phyloP scores from a whole-genome alignment of 1,140 invertebrate genomes.

The Yoshiicerus persimilis region DNA sequence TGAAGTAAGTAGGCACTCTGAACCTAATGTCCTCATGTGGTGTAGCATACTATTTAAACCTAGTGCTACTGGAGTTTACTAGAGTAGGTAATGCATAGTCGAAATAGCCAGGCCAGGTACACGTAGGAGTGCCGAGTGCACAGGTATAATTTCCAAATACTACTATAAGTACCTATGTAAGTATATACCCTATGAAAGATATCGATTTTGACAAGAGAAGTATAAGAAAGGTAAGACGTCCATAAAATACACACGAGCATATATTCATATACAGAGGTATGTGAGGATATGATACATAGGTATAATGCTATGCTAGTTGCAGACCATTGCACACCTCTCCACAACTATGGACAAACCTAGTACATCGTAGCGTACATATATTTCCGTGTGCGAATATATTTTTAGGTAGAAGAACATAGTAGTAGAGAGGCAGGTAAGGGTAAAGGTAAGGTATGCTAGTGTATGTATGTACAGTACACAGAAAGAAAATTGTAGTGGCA shows the following conservation, averaged over 20 bases:
- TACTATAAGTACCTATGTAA: neutral
- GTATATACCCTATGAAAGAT: neutral
- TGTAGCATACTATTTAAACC: neutral
- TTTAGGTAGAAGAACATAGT: neutral
- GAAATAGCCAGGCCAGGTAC: neutral
- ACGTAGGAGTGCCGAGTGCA: neutral
- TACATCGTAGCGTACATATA: no score
- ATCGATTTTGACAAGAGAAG: conserved; percentile 5
- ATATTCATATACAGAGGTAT: neutral
- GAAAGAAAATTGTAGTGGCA: neutral
- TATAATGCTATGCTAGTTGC: neutral
- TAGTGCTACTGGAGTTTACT: neutral
- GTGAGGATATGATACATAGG: neutral
- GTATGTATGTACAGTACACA: neutral
- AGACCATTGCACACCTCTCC: neutral
- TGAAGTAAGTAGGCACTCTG: neutral
- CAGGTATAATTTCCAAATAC: neutral
- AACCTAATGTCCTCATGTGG: neutral
- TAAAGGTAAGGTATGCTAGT: neutral
- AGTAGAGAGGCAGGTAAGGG: no score
- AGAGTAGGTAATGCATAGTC: neutral
- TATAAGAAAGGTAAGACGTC: neutral
- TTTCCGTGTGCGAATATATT: neutral
- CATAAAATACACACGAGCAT: neutral
- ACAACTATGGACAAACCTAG: no score